A percentile compares a stretch with the other conserved stretches of the same genome.
Conservation (phyloP, 2,113 vertebrate genomes). For the Leucosticte australis region DNA sequence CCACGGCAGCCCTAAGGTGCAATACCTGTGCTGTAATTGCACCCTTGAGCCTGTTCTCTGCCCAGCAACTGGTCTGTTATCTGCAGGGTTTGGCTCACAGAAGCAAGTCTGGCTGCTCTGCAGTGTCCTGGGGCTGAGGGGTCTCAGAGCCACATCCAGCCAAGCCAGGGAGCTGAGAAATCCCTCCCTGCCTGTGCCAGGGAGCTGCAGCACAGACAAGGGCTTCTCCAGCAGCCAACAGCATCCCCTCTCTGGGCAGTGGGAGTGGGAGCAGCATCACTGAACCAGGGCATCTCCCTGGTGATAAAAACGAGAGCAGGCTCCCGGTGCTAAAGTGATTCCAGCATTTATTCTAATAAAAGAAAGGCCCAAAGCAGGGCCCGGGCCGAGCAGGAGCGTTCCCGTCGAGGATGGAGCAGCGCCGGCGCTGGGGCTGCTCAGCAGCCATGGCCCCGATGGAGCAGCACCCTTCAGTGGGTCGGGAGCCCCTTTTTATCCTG, state of each 20-base stretch:
- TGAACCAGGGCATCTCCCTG: not conserved
- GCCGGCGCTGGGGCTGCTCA: too few species aligned
- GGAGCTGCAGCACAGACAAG: not conserved
- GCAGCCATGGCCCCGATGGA: too few species aligned
- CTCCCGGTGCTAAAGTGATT: too few species aligned
- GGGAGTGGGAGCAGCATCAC: not conserved
- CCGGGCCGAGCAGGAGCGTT: too few species aligned
- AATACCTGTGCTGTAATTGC: not conserved
- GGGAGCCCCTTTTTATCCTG: too few species aligned
- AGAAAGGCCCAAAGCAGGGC: too few species aligned
- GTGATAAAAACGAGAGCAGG: too few species aligned
- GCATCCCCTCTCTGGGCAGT: rapidly evolving
- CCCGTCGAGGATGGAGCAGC: too few species aligned
- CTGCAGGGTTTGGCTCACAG: not conserved
- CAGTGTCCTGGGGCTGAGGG: not conserved
- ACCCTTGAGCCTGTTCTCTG: not conserved
- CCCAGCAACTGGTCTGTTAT: not conserved
- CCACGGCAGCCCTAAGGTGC: rapidly evolving
- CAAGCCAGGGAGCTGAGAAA: not conserved
- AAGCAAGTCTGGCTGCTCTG: not conserved
- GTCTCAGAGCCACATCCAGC: rapidly evolving
- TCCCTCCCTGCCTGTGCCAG: not conserved
- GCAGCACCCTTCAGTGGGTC: too few species aligned
- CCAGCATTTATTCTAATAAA: too few species aligned
- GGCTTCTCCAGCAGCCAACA: not conserved